Conservation (phyloP, 2,797 vertebrate genomes). For the Todus mexicanus region DNA sequence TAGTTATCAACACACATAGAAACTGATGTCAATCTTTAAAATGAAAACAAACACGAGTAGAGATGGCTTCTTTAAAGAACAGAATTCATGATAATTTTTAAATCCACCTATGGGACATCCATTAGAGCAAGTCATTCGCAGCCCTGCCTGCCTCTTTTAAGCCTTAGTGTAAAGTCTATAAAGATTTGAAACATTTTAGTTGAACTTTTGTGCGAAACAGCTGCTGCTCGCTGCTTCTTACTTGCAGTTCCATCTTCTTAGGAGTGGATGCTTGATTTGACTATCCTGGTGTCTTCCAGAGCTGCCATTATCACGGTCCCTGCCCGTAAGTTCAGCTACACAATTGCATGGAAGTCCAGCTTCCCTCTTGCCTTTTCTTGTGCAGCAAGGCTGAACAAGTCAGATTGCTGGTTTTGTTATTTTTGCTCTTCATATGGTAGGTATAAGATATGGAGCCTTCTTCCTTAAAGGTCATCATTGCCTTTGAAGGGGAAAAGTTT, state of each 20-base stretch:
- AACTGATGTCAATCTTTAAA: not conserved
- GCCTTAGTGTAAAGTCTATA: not conserved
- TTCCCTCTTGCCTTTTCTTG: not conserved
- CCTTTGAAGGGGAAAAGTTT: not conserved
- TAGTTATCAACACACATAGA: not conserved
- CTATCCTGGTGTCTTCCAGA: not conserved
- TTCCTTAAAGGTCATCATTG: not conserved
- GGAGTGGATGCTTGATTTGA: not conserved
- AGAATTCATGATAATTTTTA: not conserved
- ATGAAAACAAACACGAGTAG: not conserved
- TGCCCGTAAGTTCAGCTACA: not conserved
- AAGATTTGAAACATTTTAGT: not conserved
- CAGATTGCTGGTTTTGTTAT: not conserved
- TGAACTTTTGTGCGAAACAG: not conserved
- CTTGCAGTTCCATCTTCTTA: not conserved
- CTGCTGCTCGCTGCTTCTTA: not conserved
- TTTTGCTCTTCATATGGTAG: not conserved
- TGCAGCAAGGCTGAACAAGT: not conserved
- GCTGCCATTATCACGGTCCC: not conserved
- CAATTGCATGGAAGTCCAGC: rapidly evolving
- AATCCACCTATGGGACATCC: not conserved
- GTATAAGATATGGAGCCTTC: not conserved
- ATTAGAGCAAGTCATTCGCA: not conserved
- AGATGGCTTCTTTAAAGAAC: not conserved
- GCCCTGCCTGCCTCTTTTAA: not conserved